Percentiles rank a stretch among this genome's conserved stretches.
These are phyloP conservation scores for Sceliomorpha sp. DNA, from an alignment of 2,888 invertebrate species.

Conservation along the genomic window DNA sequence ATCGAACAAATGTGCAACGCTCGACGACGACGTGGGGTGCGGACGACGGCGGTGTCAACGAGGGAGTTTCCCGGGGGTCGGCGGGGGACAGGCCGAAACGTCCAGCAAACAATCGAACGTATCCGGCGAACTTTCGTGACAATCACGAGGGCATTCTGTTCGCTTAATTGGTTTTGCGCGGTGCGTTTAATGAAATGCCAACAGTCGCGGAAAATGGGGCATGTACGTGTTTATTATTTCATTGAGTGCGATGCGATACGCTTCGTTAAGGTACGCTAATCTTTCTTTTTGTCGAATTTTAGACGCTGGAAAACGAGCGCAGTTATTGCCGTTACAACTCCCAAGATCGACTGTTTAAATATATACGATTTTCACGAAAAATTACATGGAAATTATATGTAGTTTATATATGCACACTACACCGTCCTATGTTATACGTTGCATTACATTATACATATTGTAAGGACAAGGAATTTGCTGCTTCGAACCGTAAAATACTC, in stretches of 20 bases:
- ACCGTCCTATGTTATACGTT: too few relatives aligned
- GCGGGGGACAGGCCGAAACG: neutral
- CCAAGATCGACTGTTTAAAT: too few relatives aligned
- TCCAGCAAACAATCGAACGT: conserved; percentile 6
- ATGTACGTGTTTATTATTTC: conserved; percentile 5
- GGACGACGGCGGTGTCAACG: too few relatives aligned
- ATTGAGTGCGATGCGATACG: neutral
- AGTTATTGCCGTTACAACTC: too few relatives aligned
- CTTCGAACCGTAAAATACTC: too few relatives aligned
- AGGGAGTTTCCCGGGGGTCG: too few relatives aligned
- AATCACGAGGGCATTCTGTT: conserved; percentile 14
- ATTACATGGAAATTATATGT: too few relatives aligned
- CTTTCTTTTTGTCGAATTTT: conserved; percentile 8
- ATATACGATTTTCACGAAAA: too few relatives aligned
- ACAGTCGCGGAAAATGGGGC: conserved; percentile 10
- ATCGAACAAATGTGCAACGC: conserved; percentile 15
- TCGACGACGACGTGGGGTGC: neutral
- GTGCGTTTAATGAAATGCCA: conserved; percentile 20
- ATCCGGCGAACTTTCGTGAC: conserved; percentile 11
- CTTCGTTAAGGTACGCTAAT: conserved; percentile 5
- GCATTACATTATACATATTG: too few relatives aligned
- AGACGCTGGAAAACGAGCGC: too few relatives aligned
- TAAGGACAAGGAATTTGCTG: too few relatives aligned
- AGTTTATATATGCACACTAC: too few relatives aligned
- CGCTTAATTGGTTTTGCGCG: conserved; percentile 18